Conservation (phyloP, 2,113 vertebrate genomes). For the Muntiacus reevesi region DNA sequence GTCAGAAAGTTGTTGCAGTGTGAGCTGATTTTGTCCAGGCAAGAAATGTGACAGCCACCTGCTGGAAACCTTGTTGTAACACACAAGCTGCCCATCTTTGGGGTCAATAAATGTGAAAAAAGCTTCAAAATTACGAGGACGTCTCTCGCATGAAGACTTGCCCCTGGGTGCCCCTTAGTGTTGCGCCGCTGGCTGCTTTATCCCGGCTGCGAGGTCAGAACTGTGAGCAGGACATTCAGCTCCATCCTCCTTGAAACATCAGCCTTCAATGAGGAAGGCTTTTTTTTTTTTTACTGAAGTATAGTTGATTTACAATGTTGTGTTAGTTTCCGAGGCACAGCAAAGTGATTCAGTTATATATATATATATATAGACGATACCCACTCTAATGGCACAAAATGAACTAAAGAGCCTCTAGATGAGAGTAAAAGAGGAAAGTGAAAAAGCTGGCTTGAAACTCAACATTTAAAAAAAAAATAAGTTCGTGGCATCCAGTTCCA, state of each 20-base stretch:
- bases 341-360: background rate
- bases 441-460: background rate
- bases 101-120: background rate
- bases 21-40: background rate
- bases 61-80: background rate
- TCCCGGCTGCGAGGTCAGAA: fast-evolving
- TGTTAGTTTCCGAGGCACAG: background rate
- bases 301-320: background rate
- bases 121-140: background rate
- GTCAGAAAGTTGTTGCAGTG: background rate
- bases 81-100: background rate
- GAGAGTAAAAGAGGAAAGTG: background rate
- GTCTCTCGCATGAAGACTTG: fast-evolving
- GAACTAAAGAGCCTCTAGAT: background rate
- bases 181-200: fast-evolving
- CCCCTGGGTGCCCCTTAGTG: background rate
- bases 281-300: background rate
- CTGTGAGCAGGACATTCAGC: too few relatives aligned
- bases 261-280: fast-evolving
- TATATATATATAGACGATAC: background rate
- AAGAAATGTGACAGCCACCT: background rate
- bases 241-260: background rate
- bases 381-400: background rate
- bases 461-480: background rate
- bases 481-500: background rate